Percentiles rank a stretch among this genome's conserved stretches.
These are phyloP conservation scores for Planococcus citri DNA, from an alignment of 1,140 invertebrate species.

Conservation along the genomic window DNA sequence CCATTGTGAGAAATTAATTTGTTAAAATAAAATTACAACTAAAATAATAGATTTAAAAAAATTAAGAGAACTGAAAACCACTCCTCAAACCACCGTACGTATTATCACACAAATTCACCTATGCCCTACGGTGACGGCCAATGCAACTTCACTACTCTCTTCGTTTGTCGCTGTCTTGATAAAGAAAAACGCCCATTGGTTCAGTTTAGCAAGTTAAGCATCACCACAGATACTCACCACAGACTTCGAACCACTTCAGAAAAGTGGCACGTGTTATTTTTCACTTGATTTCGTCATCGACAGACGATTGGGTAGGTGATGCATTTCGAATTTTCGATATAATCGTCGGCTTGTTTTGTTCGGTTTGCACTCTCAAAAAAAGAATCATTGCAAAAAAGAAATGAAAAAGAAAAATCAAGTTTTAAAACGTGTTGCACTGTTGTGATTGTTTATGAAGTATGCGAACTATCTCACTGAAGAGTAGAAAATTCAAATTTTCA, in stretches of 20 bases:
- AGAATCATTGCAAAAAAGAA: too few relatives aligned
- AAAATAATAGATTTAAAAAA: neutral
- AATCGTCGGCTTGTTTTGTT: too few relatives aligned
- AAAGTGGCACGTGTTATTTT: too few relatives aligned
- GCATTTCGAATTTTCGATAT: too few relatives aligned
- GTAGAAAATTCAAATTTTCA: too few relatives aligned
- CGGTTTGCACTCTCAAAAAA: too few relatives aligned
- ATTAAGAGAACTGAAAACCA: neutral
- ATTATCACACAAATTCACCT: constrained; percentile 11
- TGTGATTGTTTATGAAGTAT: too few relatives aligned
- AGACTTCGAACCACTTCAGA: neutral
- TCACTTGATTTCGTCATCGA: too few relatives aligned
- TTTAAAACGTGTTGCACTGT: too few relatives aligned
- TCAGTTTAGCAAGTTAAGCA: neutral
- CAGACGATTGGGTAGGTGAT: too few relatives aligned
- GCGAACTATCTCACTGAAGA: too few relatives aligned
- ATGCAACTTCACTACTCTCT: neutral
- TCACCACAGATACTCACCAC: neutral
- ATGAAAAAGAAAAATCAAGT: too few relatives aligned
- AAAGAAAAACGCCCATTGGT: constrained; percentile 17
- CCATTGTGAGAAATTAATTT: constrained; percentile 23
- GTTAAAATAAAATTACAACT: neutral
- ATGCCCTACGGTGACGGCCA: constrained; percentile 11
- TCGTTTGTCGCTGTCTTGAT: neutral
- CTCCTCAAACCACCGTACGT: constrained; percentile 8